Conservation (phyloP, 2,797 vertebrate genomes). For the Pangasius sanitwongsei region DNA sequence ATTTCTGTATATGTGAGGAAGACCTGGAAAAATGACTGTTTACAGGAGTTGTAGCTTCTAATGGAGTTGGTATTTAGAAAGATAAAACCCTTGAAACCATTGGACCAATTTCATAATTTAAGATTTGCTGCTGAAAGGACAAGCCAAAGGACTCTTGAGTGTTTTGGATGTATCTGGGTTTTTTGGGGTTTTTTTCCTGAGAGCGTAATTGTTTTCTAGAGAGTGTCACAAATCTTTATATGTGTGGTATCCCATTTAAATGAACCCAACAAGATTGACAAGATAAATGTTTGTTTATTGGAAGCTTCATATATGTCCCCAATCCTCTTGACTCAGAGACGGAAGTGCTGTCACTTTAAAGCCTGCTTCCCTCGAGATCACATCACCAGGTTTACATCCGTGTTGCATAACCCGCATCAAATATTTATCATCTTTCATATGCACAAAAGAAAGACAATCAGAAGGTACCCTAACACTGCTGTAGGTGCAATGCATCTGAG, state of each 20-base stretch:
- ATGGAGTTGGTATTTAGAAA: too few relatives aligned
- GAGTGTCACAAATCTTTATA: background rate
- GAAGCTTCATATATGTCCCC: background rate
- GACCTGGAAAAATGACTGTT: rapidly evolving
- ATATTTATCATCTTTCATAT: constrained; percentile 12
- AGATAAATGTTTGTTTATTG: background rate
- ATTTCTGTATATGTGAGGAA: background rate
- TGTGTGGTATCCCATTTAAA: background rate
- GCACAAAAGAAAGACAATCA: background rate
- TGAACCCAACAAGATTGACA: background rate
- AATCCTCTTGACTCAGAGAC: background rate
- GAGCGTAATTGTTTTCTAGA: too few relatives aligned
- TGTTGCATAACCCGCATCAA: constrained; percentile 30
- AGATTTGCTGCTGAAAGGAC: background rate
- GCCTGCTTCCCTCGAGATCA: background rate
- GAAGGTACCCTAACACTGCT: constrained; percentile 2
- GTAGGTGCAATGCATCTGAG: background rate
- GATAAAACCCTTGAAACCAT: background rate
- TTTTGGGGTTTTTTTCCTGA: too few relatives aligned
- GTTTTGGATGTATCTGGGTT: background rate
- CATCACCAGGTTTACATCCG: constrained; percentile 22
- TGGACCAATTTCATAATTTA: background rate
- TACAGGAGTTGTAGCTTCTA: background rate
- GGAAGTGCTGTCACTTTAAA: constrained; percentile 14
- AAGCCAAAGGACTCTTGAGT: background rate